Evolutionary conservation across 2,113 vertebrate species (phyloP).

Genomic region (Lampris megalopsis): DNA sequence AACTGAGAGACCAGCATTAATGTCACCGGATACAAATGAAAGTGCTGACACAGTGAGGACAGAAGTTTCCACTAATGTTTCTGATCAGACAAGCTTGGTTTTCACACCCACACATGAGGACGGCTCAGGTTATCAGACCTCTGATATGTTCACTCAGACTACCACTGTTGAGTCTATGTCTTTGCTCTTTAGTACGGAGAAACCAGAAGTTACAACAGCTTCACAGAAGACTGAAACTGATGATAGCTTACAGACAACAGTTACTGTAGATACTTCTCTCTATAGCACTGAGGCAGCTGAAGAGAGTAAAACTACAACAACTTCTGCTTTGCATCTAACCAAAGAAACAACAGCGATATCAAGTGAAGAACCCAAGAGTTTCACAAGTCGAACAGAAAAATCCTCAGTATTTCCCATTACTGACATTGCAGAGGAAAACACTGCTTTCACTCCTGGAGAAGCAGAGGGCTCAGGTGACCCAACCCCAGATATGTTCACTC

Average conservation of each 20-base stretch:
- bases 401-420: too few species aligned
- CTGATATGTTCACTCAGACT: not conserved
- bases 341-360: not conserved
- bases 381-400: too few species aligned
- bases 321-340: not conserved
- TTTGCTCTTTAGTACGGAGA: not conserved
- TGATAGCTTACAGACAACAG: not conserved
- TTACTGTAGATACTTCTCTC: too few species aligned
- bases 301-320: not conserved
- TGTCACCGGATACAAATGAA: constrained; percentile 15
- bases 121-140: constrained; percentile 2
- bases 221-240: not conserved
- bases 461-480: constrained; percentile 12
- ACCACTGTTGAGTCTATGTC: too few species aligned
- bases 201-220: not conserved
- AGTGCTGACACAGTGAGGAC: not conserved
- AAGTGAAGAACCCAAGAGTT: not conserved
- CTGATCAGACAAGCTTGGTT: not conserved
- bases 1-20: constrained; percentile 25
- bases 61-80: not conserved
- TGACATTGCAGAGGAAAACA: too few species aligned
- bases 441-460: not conserved
- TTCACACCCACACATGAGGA: constrained; percentile 1
- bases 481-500: constrained; percentile 14
- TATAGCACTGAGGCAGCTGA: too few species aligned